phyloP scores from a whole-genome alignment of 2,113 vertebrate species.

The Lasiurus cinereus region DNA sequence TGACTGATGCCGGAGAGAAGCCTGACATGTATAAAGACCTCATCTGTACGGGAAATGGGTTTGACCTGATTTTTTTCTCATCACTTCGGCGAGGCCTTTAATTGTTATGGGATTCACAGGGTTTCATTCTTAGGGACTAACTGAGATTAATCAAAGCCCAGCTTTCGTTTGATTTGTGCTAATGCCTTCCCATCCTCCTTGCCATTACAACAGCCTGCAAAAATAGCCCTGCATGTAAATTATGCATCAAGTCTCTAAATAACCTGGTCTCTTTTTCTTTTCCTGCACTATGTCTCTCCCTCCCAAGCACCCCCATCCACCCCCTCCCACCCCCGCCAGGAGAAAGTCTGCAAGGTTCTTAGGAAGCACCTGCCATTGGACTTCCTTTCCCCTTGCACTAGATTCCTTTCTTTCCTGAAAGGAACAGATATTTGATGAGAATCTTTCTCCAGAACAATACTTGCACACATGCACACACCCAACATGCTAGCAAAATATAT shows the following conservation, averaged over 20 bases:
- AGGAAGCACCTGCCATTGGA: not conserved
- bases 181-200: constrained; percentile 46
- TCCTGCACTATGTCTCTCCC: not conserved
- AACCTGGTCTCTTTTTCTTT: constrained; percentile 28
- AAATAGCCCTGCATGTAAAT: constrained; percentile 79
- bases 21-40: not conserved
- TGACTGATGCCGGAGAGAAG: not conserved
- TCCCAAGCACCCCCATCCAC: not conserved
- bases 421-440: not conserved
- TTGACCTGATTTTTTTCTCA: not conserved
- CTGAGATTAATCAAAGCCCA: constrained; percentile 66
- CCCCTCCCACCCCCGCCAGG: not conserved
- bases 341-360: not conserved
- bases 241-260: constrained; percentile 79
- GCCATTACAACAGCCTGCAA: constrained; percentile 60
- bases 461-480: not conserved
- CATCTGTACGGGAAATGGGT: not conserved
- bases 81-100: not conserved
- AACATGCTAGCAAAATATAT: not conserved
- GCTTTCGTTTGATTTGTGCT: constrained; percentile 48
- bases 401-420: not conserved
- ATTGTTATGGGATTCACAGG: not conserved
- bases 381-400: not conserved
- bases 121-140: not conserved
- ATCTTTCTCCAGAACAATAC: constrained; percentile 1